Evolutionary conservation across 2,888 invertebrate genomes (phyloP).

Genomic region (Harpalus rubripes): DNA sequence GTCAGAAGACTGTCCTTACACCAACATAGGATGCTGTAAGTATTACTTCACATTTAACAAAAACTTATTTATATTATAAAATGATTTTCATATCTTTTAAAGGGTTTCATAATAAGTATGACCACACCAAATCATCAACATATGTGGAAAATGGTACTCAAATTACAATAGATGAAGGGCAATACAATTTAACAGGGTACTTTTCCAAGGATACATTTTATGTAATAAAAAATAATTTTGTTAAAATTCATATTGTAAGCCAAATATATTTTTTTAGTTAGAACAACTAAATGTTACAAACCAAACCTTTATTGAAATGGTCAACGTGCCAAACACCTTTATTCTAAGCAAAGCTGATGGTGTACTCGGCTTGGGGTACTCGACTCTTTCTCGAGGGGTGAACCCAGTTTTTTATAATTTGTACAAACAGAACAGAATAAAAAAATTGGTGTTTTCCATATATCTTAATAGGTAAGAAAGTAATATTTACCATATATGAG

Average conservation of each 20-base stretch:
- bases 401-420: conserved; percentile 84
- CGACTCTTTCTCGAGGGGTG: conserved; percentile 79
- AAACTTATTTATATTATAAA: conserved; percentile 58
- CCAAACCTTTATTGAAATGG: conserved; percentile 87
- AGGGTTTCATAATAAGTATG: conserved; percentile 85
- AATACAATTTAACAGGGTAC: conserved; percentile 82
- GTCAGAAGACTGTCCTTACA: conserved; percentile 76
- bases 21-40: conserved; percentile 78
- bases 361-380: conserved; percentile 83
- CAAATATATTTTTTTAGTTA: conserved; percentile 75
- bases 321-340: conserved; percentile 82
- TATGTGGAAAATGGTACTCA: conserved; percentile 82
- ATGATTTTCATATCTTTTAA: conserved; percentile 68
- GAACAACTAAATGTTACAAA: conserved; percentile 79
- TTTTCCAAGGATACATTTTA: conserved; percentile 83
- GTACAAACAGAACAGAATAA: conserved; percentile 78
- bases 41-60: conserved; percentile 67
- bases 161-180: conserved; percentile 80
- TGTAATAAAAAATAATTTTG: conserved; percentile 75
- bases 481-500: neutral
- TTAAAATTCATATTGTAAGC: neutral
- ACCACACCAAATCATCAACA: conserved; percentile 82
- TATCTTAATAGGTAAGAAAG: conserved; percentile 82
- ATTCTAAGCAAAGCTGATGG: conserved; percentile 86
- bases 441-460: conserved; percentile 83